These are phyloP conservation scores for Phrynocephalus forsythii DNA, from an alignment of 2,797 vertebrate species.

Conservation along the genomic window DNA sequence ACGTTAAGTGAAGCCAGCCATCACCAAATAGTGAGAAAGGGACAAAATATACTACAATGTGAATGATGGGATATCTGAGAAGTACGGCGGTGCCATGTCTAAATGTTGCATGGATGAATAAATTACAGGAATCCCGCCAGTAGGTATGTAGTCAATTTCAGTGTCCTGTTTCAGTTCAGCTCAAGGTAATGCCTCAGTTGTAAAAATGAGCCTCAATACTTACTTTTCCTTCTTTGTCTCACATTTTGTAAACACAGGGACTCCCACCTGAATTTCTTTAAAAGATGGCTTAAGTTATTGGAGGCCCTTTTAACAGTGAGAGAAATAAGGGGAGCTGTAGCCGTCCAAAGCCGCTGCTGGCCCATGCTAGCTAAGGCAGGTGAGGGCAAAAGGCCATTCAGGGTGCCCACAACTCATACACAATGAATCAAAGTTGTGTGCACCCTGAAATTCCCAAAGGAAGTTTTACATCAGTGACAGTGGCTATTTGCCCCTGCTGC, in stretches of 20 bases:
- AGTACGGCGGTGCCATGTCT: not conserved
- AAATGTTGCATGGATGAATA: not conserved
- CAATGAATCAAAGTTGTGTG: no score
- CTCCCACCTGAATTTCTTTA: no score
- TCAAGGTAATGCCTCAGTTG: not conserved
- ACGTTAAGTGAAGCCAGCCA: not conserved
- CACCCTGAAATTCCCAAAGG: no score
- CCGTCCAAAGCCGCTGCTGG: not conserved
- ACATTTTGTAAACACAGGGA: no score
- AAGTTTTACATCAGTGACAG: no score
- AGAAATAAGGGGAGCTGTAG: not conserved
- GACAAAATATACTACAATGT: not conserved
- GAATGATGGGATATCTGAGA: not conserved
- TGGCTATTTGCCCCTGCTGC: no score
- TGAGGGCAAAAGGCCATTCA: no score
- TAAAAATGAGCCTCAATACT: not conserved
- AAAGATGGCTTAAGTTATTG: not conserved
- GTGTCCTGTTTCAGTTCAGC: not conserved
- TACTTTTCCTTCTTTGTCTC: no score
- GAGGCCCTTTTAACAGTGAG: not conserved
- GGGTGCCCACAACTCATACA: no score
- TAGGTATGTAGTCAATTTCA: not conserved
- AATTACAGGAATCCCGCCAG: no score
- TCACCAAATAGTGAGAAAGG: not conserved
- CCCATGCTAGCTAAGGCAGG: not conserved